Percentiles rank a stretch among this genome's conserved stretches.
Conservation (phyloP, 2,797 vertebrate genomes). For the Eurystomus glaucurus region DNA sequence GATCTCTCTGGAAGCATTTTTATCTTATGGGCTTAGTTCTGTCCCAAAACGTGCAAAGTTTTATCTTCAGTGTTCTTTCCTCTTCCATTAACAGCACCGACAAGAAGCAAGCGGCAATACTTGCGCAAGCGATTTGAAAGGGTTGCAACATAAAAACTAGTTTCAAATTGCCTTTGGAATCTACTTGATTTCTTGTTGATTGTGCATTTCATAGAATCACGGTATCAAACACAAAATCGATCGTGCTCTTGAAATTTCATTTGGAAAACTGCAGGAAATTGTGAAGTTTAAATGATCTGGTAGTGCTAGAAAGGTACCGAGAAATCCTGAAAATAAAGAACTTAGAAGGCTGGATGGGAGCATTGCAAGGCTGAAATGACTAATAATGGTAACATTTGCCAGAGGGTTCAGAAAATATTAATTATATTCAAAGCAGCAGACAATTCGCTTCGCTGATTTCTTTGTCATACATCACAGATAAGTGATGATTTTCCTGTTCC, state of each 20-base stretch:
- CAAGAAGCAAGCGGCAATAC: background rate
- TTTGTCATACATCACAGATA: background rate
- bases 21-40: background rate
- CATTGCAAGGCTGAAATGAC: background rate
- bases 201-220: background rate
- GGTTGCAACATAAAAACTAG: background rate
- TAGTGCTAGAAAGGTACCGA: background rate
- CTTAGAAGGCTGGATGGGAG: background rate
- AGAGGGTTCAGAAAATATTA: background rate
- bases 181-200: background rate
- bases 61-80: background rate
- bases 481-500: background rate
- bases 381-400: background rate
- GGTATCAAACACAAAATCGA: no score
- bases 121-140: background rate
- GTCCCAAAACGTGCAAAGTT: background rate
- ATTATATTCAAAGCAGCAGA: slow-evolving; percentile 1
- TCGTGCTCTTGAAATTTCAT: background rate
- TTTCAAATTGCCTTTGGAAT: background rate
- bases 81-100: background rate
- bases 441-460: background rate
- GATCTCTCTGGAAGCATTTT: background rate
- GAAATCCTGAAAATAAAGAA: background rate
- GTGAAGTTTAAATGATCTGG: background rate
- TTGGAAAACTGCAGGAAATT: background rate